These are phyloP conservation scores for Hiodon tergisus DNA, from an alignment of 2,113 vertebrate genomes.

Conservation along the genomic window DNA sequence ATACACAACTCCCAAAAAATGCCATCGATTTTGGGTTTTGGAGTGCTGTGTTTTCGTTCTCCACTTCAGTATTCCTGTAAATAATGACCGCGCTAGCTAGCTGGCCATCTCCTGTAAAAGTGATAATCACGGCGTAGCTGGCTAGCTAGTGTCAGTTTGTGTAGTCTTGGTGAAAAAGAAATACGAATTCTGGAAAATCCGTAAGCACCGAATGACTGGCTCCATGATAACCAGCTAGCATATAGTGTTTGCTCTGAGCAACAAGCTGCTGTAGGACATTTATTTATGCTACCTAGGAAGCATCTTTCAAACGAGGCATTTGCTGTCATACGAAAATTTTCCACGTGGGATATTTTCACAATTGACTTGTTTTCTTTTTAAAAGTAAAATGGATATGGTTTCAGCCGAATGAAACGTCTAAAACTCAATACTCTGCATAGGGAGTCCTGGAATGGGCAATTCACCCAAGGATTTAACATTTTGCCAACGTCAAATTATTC, in stretches of 20 bases:
- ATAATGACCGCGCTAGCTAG: too few relatives aligned
- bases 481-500: constrained; percentile 3
- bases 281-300: too few relatives aligned
- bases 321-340: neutral
- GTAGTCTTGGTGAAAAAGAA: too few relatives aligned
- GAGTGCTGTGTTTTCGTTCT: too few relatives aligned
- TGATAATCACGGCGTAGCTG: too few relatives aligned
- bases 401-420: constrained; percentile 55
- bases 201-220: neutral
- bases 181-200: too few relatives aligned
- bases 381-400: neutral
- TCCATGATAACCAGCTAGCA: neutral
- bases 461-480: constrained; percentile 24
- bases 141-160: too few relatives aligned
- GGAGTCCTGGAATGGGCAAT: constrained; percentile 28
- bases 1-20: too few relatives aligned
- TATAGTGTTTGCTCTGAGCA: constrained; percentile 1
- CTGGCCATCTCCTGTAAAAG: too few relatives aligned
- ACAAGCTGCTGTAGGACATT: neutral
- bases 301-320: neutral
- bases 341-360: neutral
- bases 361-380: neutral
- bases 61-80: too few relatives aligned
- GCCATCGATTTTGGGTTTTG: too few relatives aligned
- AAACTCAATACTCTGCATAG: constrained; percentile 47